Conservation (phyloP, 2,797 vertebrate species). For the Oreochromis grahami region DNA sequence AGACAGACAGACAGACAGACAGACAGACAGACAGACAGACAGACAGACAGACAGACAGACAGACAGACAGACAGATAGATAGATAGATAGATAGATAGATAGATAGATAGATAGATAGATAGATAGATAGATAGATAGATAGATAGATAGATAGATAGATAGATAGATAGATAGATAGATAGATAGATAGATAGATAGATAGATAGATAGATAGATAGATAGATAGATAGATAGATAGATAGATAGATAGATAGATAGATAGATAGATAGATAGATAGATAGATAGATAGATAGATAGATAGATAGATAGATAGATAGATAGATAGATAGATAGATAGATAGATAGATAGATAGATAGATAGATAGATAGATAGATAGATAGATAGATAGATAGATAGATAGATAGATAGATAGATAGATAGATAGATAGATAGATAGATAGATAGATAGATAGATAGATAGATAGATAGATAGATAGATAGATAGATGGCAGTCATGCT, state of each 20-base stretch:
- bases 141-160: no score
- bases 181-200: background rate
- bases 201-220: background rate
- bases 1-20: background rate
- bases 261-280: no score
- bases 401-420: background rate
- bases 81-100: background rate
- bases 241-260: background rate
- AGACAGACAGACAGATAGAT: background rate
- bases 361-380: background rate
- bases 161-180: background rate
- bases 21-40: background rate
- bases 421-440: no score
- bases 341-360: background rate
- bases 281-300: background rate
- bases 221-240: background rate
- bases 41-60: background rate
- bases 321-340: background rate
- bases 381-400: background rate
- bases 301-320: background rate
- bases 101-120: background rate
- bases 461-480: background rate
- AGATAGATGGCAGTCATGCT: background rate
- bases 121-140: background rate
- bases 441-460: background rate